Percentiles rank a stretch among this genome's conserved stretches.
These are phyloP conservation scores for Riparia riparia DNA, from an alignment of 2,113 vertebrate species.

Conservation along the genomic window DNA sequence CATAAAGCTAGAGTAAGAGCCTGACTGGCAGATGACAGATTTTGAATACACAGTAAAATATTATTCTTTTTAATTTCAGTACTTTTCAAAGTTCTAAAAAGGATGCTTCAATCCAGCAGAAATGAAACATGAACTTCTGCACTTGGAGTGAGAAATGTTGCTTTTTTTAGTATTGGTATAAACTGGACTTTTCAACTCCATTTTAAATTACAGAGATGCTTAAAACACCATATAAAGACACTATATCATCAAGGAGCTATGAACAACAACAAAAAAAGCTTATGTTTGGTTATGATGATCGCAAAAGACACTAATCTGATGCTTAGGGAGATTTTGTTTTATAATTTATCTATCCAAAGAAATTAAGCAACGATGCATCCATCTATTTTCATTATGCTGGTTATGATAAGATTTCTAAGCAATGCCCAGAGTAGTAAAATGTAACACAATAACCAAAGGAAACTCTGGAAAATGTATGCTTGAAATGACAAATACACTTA, in stretches of 20 bases:
- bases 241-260: background rate
- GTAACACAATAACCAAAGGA: background rate
- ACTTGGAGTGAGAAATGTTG: background rate
- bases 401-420: slow-evolving; percentile 1
- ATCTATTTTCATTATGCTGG: slow-evolving; percentile 1
- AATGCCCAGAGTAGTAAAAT: background rate
- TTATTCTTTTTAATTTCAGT: background rate
- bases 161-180: slow-evolving; percentile 30
- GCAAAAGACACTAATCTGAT: background rate
- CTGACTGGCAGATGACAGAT: background rate
- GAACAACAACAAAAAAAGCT: background rate
- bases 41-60: background rate
- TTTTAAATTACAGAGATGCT: background rate
- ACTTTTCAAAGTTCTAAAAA: background rate
- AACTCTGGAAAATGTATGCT: slow-evolving; percentile 17
- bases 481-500: background rate
- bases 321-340: background rate
- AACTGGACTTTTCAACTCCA: background rate
- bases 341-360: background rate
- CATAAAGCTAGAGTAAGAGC: background rate
- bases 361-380: background rate
- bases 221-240: background rate
- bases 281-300: background rate
- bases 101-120: background rate
- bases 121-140: background rate